phyloP scores from a whole-genome alignment of 2,888 invertebrate genomes.

The Amphipyra berbera region DNA sequence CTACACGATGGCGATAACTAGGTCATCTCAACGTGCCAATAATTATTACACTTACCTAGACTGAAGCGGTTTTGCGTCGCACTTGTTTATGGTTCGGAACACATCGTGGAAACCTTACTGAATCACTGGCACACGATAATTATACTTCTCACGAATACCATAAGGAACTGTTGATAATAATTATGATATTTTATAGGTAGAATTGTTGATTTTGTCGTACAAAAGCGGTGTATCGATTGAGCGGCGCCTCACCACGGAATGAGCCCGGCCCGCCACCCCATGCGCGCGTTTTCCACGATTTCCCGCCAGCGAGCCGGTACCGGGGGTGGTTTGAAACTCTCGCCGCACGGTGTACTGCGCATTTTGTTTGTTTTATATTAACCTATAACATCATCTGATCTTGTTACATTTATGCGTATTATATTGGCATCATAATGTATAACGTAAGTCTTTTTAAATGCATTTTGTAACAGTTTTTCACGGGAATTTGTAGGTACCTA shows the following conservation, averaged over 20 bases:
- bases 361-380: slow-evolving; percentile 65
- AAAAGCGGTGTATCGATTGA: slow-evolving; percentile 80
- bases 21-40: slow-evolving; percentile 87
- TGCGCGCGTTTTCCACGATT: slow-evolving; percentile 88
- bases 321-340: slow-evolving; percentile 63
- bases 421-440: slow-evolving; percentile 13
- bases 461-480: slow-evolving; percentile 8
- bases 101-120: slow-evolving; percentile 43
- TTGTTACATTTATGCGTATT: slow-evolving; percentile 42
- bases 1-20: slow-evolving; percentile 70
- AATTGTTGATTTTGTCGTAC: slow-evolving; percentile 62
- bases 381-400: slow-evolving; percentile 48
- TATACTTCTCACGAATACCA: slow-evolving; percentile 26
- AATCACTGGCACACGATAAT: slow-evolving; percentile 47
- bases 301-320: slow-evolving; percentile 72
- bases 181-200: slow-evolving; percentile 52
- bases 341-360: slow-evolving; percentile 63
- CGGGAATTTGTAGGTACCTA: too few relatives aligned
- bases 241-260: slow-evolving; percentile 83
- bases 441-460: slow-evolving; percentile 14
- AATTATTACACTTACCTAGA: slow-evolving; percentile 84
- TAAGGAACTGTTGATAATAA: slow-evolving; percentile 48
- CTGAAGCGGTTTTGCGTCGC: slow-evolving; percentile 77
- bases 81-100: slow-evolving; percentile 65
- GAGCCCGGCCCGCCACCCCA: slow-evolving; percentile 71